Evolutionary conservation across 2,888 invertebrate genomes (phyloP).

Genomic region (Ormyrus nitidulus): DNA sequence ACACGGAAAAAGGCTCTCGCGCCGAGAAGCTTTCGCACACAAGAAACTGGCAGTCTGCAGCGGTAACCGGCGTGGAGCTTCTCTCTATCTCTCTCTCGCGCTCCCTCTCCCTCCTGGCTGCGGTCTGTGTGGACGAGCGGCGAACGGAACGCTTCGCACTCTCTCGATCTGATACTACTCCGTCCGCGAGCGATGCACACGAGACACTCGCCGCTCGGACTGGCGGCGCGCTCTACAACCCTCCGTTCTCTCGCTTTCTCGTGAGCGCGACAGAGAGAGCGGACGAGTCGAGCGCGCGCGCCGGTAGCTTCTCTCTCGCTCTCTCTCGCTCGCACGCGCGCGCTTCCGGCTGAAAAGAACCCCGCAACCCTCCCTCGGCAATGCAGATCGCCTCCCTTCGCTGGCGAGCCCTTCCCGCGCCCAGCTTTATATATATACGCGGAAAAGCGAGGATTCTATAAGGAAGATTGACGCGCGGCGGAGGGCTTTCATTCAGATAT

Average conservation of each 20-base stretch:
- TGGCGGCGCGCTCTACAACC: neutral
- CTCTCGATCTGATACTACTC: neutral
- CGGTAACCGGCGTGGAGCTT: too few species aligned
- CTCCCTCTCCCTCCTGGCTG: neutral
- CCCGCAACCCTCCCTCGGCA: constrained; percentile 29
- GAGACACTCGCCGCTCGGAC: neutral
- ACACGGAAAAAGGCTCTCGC: neutral
- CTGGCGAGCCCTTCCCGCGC: neutral
- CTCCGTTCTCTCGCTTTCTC: neutral
- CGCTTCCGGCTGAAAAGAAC: neutral
- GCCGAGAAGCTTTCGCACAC: neutral
- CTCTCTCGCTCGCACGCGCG: neutral
- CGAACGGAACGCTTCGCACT: neutral
- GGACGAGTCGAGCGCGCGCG: constrained; percentile 3
- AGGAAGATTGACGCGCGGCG: neutral
- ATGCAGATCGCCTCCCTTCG: constrained; percentile 38
- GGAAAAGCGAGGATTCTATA: neutral
- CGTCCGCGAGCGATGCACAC: neutral
- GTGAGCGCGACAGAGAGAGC: neutral
- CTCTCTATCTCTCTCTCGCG: neutral
- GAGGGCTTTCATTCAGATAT: too few species aligned
- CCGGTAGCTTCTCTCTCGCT: neutral
- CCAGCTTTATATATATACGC: neutral
- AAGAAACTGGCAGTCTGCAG: too few species aligned
- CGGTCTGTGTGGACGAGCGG: neutral